Evolutionary conservation across 1,140 invertebrate genomes (phyloP), one percentile per base, ranked within the genome.

Genomic region (Apis laboriosa): DNA sequence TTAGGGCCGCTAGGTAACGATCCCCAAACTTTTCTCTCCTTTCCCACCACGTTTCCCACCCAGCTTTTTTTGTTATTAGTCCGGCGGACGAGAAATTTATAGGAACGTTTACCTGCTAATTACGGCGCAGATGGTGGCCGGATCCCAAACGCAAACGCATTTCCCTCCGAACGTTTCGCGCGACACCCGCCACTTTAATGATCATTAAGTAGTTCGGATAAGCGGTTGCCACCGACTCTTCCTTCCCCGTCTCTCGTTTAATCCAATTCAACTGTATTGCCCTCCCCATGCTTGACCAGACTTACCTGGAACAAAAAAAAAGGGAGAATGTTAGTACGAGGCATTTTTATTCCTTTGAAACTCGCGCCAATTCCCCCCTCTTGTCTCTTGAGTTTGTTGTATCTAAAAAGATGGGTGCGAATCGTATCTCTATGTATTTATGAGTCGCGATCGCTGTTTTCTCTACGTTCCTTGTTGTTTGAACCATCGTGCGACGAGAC

Each of bases 201-300:
- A 85, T 88, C 87, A 84, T 90, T 85, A 86, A 90, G 87, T 84
- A 85, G 90, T 89, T 84, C 68, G 82, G 87, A 90, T 90, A 88
- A 90, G 77, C 71, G 60, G 60, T 21, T 56, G 34, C 19, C 24
- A 53, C 60, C 66, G 55, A 58, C 82, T 85, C 86, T 86, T 82
- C 72, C 71, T 51, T 56, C 60, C 51, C 55, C 58, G 24, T 64
- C 63, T 68, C 74, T 43, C 53, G 51, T 80, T 71, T 43, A 15
- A 43, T 67, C 28, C 24, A 49, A 58, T 56, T 63, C 17, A 19
- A 1, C 8, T 43, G 60, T 43, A 66, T 67, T 12, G 21, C 24
- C 24, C 24, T 19, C 15, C 15, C 34, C 34, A 43, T 43, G 28
- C 0, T 4, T 1, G 12, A 0, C n/a, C 13, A n/a, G 43, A 8